Evolutionary conservation across 2,797 vertebrate species (phyloP).

Genomic region (Karalla daura): DNA sequence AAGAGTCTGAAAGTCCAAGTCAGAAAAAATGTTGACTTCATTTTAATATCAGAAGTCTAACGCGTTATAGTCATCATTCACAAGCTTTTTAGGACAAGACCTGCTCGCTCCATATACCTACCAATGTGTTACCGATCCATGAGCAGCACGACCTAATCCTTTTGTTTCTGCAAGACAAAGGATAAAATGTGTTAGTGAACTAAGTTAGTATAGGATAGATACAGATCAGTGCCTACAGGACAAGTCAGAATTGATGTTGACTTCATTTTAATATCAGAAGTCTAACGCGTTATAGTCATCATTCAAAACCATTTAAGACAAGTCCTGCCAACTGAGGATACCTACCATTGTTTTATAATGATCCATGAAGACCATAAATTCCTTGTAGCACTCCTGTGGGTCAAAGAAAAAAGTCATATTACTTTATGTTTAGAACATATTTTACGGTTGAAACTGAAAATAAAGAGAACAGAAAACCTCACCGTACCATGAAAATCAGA

Average conservation of each 20-base stretch:
- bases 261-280: constrained; percentile 88
- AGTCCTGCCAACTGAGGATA: background rate
- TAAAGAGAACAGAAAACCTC: background rate
- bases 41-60: constrained; percentile 89
- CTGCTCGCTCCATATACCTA: constrained; percentile 2
- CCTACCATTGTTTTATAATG: constrained; percentile 35
- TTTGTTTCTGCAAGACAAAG: background rate
- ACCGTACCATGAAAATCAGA: background rate
- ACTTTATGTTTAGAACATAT: too few species aligned
- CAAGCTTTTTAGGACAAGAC: too few species aligned
- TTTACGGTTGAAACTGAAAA: too few species aligned
- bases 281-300: constrained; percentile 88
- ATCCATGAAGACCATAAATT: background rate
- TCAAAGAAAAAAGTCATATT: fast-evolving
- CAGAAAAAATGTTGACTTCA: constrained; percentile 81
- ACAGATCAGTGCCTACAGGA: fast-evolving
- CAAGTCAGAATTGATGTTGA: constrained; percentile 65
- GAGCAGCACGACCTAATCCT: background rate
- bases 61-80: constrained; percentile 81
- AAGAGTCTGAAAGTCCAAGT: constrained; percentile 1
- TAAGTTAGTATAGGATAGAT: background rate
- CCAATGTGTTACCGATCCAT: background rate
- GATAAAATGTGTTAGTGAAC: background rate
- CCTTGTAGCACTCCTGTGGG: constrained; percentile 8
- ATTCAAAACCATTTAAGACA: constrained; percentile 8